Evolutionary conservation across 2,113 vertebrate genomes (phyloP).

Genomic region (Atherinomorus stipes): DNA sequence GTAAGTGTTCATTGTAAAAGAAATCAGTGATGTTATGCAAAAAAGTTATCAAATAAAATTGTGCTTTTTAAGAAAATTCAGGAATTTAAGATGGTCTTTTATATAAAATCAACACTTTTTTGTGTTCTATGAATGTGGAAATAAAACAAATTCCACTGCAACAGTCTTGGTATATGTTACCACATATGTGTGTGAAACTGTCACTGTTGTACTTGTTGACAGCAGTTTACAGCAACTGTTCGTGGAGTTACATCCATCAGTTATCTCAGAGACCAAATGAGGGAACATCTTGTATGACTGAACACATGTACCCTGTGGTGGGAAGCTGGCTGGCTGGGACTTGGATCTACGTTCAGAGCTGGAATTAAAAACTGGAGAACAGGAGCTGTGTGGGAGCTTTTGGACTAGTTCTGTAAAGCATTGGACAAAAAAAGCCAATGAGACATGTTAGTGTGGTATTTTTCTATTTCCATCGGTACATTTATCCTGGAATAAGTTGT

Average conservation of each 20-base stretch:
- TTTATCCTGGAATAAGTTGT: not conserved
- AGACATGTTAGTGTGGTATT: conserved; percentile 8
- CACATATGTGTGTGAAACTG: conserved; percentile 6
- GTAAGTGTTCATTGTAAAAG: too few species aligned
- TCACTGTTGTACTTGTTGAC: not conserved
- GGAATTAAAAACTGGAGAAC: conserved; percentile 43
- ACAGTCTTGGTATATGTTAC: not conserved
- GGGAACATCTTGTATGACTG: conserved; percentile 25
- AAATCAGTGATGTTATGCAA: too few species aligned
- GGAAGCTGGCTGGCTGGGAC: conserved; percentile 36
- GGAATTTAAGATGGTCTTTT: conserved; percentile 31
- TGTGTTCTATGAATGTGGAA: too few species aligned
- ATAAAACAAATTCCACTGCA: not conserved
- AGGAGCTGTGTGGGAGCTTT: conserved; percentile 60
- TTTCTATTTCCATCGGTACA: conserved; percentile 7
- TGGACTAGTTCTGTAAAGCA: conserved; percentile 21
- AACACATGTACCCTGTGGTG: conserved; percentile 36
- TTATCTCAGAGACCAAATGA: conserved; percentile 25
- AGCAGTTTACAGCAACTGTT: conserved; percentile 1
- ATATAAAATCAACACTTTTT: conserved; percentile 40
- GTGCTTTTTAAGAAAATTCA: conserved; percentile 32
- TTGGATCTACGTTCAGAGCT: conserved; percentile 37
- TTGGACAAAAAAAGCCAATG: conserved; percentile 26
- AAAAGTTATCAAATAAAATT: too few species aligned
- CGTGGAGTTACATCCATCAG: conserved; percentile 15